These are phyloP conservation scores for Drosophila austrosaltans DNA, from an alignment of 2,888 invertebrate species.

Conservation along the genomic window DNA sequence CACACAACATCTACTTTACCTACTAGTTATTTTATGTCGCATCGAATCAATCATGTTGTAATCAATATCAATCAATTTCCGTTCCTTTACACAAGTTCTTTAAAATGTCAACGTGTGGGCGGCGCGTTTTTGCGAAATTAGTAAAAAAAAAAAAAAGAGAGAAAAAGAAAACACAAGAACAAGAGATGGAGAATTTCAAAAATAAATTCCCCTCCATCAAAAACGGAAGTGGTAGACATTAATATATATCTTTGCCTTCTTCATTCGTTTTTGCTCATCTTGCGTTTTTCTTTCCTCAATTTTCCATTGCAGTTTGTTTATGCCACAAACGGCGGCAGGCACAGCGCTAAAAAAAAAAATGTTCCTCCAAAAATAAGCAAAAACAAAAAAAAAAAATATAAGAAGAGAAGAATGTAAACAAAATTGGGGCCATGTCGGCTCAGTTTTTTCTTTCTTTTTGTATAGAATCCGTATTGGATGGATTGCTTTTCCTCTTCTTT, in stretches of 20 bases:
- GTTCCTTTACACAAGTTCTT: constrained; percentile 43
- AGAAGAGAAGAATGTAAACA: constrained; percentile 60
- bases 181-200: constrained; percentile 32
- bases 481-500: constrained; percentile 5
- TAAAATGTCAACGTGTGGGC: constrained; percentile 62
- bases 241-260: constrained; percentile 42
- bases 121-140: constrained; percentile 17
- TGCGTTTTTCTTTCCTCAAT: constrained; percentile 17
- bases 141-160: background rate
- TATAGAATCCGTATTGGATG: background rate
- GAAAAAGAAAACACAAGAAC: background rate
- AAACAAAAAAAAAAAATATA: constrained; percentile 46
- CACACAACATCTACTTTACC: background rate
- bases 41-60: constrained; percentile 66
- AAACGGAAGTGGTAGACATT: constrained; percentile 63
- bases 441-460: constrained; percentile 13
- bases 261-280: constrained; percentile 9
- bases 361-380: constrained; percentile 55
- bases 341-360: constrained; percentile 33
- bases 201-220: constrained; percentile 50
- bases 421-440: constrained; percentile 57
- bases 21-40: constrained; percentile 9
- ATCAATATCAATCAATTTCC: constrained; percentile 75
- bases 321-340: constrained; percentile 30
- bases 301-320: constrained; percentile 53